Percentiles rank a stretch among this genome's conserved stretches.
Conservation (phyloP, 1,140 invertebrate species). For the Helicoverpa armigera region DNA sequence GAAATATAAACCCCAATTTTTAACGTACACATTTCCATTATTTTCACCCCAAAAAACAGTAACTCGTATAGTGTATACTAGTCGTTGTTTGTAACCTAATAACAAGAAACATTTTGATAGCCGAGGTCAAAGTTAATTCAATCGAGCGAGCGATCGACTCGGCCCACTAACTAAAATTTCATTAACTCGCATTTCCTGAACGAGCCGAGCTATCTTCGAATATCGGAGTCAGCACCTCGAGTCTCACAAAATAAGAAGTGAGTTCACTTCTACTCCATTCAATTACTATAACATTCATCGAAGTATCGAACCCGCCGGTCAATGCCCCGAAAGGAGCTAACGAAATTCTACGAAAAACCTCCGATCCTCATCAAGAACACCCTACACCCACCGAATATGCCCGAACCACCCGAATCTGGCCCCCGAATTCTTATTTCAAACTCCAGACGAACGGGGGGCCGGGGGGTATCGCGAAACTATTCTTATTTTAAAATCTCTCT, state of each 20-base stretch:
- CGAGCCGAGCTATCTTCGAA: conserved; percentile 42
- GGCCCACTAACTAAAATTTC: conserved; percentile 51
- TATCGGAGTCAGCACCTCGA: conserved; percentile 14
- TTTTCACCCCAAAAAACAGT: too few species aligned
- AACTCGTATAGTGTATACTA: too few species aligned
- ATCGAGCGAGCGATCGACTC: conserved; percentile 22
- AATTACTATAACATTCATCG: conserved; percentile 79
- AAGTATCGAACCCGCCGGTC: conserved; percentile 81
- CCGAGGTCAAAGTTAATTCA: conserved; percentile 47
- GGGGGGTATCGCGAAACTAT: conserved; percentile 84
- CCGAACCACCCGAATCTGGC: conserved; percentile 76
- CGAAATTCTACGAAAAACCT: conserved; percentile 84
- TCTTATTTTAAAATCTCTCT: conserved; percentile 86
- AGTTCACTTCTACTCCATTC: conserved; percentile 11
- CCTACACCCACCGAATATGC: conserved; percentile 78
- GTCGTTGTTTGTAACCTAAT: not conserved
- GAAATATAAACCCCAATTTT: conserved; percentile 7
- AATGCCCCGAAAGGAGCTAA: conserved; percentile 73
- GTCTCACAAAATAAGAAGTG: conserved; percentile 35
- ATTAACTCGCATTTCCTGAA: conserved; percentile 54
- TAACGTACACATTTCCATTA: not conserved
- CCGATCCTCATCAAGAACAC: conserved; percentile 81
- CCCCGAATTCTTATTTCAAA: conserved; percentile 85
- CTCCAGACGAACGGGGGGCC: conserved; percentile 79
- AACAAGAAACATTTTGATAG: conserved; percentile 20